A percentile compares a stretch with the other conserved stretches of the same genome.
Evolutionary conservation across 2,888 invertebrate genomes (phyloP).

Genomic region (Dexiosoma caninum): DNA sequence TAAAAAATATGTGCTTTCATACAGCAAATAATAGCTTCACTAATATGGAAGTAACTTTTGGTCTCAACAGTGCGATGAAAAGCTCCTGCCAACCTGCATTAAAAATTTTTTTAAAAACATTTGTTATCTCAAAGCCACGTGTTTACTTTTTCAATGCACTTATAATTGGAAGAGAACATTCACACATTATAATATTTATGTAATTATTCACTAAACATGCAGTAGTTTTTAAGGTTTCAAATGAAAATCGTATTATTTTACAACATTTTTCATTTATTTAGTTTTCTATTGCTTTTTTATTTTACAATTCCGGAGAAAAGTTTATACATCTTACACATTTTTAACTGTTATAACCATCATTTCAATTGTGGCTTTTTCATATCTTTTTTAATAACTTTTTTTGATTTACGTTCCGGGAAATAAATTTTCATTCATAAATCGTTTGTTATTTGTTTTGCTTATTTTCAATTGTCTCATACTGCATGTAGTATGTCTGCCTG

Average conservation of each 20-base stretch:
- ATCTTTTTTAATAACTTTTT: neutral
- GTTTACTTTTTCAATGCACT: neutral
- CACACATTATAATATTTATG: neutral
- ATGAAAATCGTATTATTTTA: neutral
- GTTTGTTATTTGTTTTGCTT: constrained; percentile 21
- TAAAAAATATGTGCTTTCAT: too few relatives aligned
- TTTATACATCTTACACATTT: neutral
- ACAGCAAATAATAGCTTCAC: too few relatives aligned
- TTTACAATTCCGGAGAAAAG: neutral
- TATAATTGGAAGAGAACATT: neutral
- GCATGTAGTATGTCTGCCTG: neutral
- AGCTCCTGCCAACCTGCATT: too few relatives aligned
- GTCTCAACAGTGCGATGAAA: too few relatives aligned
- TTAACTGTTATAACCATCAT: neutral
- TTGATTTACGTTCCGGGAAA: constrained; percentile 16
- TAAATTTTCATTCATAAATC: constrained; percentile 43
- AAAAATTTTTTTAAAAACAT: neutral
- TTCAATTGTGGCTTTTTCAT: neutral
- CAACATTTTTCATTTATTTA: neutral
- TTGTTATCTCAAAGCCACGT: neutral
- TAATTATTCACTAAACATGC: neutral
- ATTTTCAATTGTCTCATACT: neutral
- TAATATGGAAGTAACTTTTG: too few relatives aligned
- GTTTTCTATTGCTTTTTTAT: neutral
- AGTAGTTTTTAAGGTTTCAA: neutral